phyloP scores from a whole-genome alignment of 2,113 vertebrate species.

The Panthera tigris region DNA sequence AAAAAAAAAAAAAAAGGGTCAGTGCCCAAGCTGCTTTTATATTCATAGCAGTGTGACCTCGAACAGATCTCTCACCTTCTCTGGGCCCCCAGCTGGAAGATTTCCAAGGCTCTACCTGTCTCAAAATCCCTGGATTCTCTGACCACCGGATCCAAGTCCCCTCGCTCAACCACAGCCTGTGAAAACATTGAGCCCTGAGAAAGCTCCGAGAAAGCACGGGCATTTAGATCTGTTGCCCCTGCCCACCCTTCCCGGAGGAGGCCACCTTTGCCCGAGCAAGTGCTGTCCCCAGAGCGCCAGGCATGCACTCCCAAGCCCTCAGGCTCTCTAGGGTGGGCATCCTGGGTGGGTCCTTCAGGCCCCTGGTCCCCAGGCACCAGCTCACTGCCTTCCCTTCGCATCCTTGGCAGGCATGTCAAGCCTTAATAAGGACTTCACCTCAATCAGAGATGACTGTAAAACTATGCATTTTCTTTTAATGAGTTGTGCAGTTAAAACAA shows the following conservation, averaged over 20 bases:
- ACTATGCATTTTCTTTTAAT: conserved; percentile 69
- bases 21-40: background rate
- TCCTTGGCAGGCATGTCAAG: conserved; percentile 68
- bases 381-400: conserved; percentile 47
- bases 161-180: background rate
- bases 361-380: background rate
- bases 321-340: background rate
- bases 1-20: background rate
- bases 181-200: background rate
- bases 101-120: background rate
- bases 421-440: conserved; percentile 76
- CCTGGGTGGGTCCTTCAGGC: background rate
- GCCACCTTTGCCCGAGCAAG: background rate
- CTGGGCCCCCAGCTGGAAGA: background rate
- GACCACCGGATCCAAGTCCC: background rate
- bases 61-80: background rate
- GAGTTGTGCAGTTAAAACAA: conserved; percentile 64
- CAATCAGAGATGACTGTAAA: conserved; percentile 54
- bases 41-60: background rate
- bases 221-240: rapidly evolving
- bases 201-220: background rate
- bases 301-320: background rate
- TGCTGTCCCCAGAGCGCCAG: background rate
- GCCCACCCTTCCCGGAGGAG: background rate
- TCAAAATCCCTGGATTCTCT: background rate